Conservation (phyloP, 23 tunicate genomes). For the Oikopleura albicans region DNA sequence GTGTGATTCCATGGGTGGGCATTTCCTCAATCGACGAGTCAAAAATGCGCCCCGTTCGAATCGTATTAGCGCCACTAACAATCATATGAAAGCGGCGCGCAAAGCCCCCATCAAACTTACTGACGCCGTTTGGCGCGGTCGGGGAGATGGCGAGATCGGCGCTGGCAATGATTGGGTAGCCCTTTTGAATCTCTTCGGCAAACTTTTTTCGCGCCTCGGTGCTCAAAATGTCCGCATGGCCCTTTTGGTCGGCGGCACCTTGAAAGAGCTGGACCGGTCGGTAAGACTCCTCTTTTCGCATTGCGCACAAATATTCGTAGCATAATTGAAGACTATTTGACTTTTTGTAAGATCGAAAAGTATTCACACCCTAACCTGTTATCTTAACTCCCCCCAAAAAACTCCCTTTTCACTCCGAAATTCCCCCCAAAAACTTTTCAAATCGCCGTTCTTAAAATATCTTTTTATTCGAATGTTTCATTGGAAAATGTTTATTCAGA, state of each 20-base stretch:
- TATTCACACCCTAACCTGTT: no score
- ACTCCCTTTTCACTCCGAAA: no score
- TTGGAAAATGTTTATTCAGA: no score
- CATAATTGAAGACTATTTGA: not conserved
- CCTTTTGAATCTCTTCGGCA: not conserved
- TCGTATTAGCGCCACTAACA: not conserved
- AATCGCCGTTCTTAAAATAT: no score
- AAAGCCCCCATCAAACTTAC: not conserved
- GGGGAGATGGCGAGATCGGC: no score
- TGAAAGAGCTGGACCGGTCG: not conserved
- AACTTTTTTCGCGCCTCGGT: not conserved
- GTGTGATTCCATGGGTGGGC: not conserved
- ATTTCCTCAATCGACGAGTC: not conserved
- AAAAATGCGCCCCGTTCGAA: not conserved
- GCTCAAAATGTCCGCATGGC: not conserved
- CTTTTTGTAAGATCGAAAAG: no score
- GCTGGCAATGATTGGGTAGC: not conserved
- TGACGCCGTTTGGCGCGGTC: not conserved
- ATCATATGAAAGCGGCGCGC: not conserved
- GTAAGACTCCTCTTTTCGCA: not conserved
- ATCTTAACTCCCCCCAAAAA: no score
- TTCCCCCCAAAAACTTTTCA: no score
- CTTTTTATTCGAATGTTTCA: no score
- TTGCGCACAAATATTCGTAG: not conserved
- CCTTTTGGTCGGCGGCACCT: not conserved